These are phyloP conservation scores for Cartodere bifasciata DNA, from an alignment of 2,888 invertebrate species.

Conservation along the genomic window DNA sequence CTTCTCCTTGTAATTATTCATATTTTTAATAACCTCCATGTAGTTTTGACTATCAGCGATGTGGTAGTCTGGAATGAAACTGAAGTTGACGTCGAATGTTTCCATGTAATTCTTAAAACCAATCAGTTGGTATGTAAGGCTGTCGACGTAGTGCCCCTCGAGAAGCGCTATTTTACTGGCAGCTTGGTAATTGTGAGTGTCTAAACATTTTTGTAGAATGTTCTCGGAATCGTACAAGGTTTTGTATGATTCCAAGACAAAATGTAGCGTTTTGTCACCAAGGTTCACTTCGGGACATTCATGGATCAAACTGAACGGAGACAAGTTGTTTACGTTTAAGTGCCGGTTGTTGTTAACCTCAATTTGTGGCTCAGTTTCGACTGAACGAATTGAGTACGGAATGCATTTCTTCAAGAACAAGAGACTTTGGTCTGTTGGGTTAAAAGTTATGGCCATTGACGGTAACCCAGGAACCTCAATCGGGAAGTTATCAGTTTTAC, in stretches of 20 bases:
- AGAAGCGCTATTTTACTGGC: conserved; percentile 33
- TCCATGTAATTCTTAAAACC: conserved; percentile 31
- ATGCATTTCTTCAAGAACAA: conserved; percentile 22
- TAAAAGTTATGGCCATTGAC: conserved; percentile 32
- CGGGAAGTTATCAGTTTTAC: conserved; percentile 27
- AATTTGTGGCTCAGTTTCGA: conserved; percentile 18
- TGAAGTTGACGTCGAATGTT: conserved; percentile 22
- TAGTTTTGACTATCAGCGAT: conserved; percentile 21
- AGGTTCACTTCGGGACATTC: conserved; percentile 20
- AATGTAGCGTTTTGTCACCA: conserved; percentile 32
- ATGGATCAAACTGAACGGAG: conserved; percentile 18
- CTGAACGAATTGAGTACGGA: conserved; percentile 20
- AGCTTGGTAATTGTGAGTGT: conserved; percentile 31
- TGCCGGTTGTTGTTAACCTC: conserved; percentile 10
- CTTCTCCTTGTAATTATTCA: conserved; percentile 21
- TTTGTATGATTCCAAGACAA: conserved; percentile 29
- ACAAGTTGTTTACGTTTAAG: conserved; percentile 15
- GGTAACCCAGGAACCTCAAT: conserved; percentile 34
- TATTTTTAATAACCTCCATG: conserved; percentile 22
- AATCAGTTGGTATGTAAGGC: conserved; percentile 31
- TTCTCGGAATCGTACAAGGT: conserved; percentile 33
- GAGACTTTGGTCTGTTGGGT: conserved; percentile 25
- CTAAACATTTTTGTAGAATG: conserved; percentile 29
- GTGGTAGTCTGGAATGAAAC: conserved; percentile 19
- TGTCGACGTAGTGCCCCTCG: conserved; percentile 33